Percentiles rank a stretch among this genome's conserved stretches.
Conservation (phyloP, 2,113 vertebrate genomes). For the Hippocampus guttulatus region DNA sequence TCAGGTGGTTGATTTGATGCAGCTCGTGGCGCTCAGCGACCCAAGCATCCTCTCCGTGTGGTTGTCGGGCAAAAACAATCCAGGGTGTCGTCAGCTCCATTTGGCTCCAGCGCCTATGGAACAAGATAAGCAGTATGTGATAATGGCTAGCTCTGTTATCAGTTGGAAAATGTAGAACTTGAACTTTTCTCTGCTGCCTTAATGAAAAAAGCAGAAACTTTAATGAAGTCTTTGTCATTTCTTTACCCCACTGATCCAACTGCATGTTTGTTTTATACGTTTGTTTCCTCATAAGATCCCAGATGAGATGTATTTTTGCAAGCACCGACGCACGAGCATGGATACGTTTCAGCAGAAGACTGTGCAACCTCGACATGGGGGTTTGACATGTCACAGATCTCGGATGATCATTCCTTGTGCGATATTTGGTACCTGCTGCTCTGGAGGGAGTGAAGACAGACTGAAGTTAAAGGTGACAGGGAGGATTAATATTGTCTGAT, state of each 20-base stretch:
- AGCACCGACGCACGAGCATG: background rate
- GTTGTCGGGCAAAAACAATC: no score
- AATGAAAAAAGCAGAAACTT: background rate
- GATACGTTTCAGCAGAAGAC: constrained; percentile 2
- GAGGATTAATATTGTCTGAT: background rate
- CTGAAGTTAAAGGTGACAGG: background rate
- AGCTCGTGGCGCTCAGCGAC: no score
- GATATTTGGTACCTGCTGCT: background rate
- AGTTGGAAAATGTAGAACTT: background rate
- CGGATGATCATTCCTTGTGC: background rate
- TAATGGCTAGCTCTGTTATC: no score
- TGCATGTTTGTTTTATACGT: background rate
- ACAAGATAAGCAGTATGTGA: no score
- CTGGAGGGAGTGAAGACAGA: background rate
- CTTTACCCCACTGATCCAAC: background rate
- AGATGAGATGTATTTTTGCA: background rate
- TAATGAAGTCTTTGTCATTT: background rate
- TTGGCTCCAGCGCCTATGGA: no score
- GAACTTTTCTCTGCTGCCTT: background rate
- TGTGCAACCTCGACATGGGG: background rate
- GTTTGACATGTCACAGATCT: constrained; percentile 1
- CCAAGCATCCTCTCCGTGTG: no score
- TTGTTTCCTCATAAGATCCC: background rate
- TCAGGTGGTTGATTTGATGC: no score
- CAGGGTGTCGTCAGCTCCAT: no score